phyloP scores from a whole-genome alignment of 1,140 invertebrate genomes.

The Lepidotrigona ventralis region DNA sequence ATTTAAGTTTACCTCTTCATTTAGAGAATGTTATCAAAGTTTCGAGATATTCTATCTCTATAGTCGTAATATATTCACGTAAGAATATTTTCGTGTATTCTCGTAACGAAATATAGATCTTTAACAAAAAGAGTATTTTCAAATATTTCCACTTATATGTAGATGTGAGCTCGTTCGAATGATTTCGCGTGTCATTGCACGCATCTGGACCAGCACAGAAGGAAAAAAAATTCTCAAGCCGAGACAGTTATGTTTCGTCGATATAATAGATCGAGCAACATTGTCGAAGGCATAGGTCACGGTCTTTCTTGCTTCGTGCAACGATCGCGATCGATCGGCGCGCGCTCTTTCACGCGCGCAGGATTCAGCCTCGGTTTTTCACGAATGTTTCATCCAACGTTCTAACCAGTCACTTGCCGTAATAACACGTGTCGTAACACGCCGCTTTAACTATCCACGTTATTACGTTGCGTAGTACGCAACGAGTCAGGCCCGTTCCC shows the following conservation, averaged over 20 bases:
- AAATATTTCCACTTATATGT: too few relatives aligned
- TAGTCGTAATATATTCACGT: too few relatives aligned
- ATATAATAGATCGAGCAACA: neutral
- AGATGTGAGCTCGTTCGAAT: neutral
- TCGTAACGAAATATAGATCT: too few relatives aligned
- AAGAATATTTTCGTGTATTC: too few relatives aligned
- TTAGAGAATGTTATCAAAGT: too few relatives aligned
- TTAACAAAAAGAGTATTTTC: too few relatives aligned
- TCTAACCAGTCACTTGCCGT: slow-evolving; percentile 1
- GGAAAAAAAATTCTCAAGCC: neutral
- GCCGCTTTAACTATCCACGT: neutral
- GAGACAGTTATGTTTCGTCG: neutral
- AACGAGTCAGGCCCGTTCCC: neutral
- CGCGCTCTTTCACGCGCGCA: slow-evolving; percentile 12
- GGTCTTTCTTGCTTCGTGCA: neutral
- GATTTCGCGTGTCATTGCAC: neutral
- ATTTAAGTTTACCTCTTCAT: too few relatives aligned
- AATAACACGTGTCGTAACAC: slow-evolving; percentile 30
- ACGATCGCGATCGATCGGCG: neutral
- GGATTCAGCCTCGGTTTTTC: neutral
- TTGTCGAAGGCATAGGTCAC: neutral
- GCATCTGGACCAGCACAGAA: neutral
- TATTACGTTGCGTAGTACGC: slow-evolving; percentile 17
- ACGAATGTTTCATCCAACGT: slow-evolving; percentile 13
- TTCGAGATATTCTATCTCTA: too few relatives aligned